Evolutionary conservation across 2,888 invertebrate species (phyloP).

Genomic region (Sesia apiformis): DNA sequence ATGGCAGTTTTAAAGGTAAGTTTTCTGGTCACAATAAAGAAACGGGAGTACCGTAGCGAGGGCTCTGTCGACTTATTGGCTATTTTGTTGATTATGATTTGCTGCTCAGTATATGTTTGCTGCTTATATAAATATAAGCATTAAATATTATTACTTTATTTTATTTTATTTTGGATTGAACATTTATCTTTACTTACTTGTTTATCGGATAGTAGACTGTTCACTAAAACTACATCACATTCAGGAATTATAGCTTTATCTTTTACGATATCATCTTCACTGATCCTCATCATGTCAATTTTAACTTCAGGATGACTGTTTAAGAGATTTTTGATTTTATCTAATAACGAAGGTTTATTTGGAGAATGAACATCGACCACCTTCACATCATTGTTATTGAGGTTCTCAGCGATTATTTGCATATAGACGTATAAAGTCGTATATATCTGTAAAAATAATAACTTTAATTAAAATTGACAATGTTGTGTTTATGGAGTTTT

Average conservation of each 20-base stretch:
- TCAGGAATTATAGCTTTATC: background rate
- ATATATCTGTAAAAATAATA: background rate
- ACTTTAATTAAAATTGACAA: background rate
- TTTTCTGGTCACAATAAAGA: too few relatives aligned
- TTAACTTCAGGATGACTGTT: conserved; percentile 5
- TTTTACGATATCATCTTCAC: background rate
- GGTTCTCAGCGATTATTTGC: conserved; percentile 25
- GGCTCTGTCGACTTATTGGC: too few relatives aligned
- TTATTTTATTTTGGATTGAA: too few relatives aligned
- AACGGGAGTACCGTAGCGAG: too few relatives aligned
- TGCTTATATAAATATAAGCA: background rate
- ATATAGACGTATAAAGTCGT: conserved; percentile 9
- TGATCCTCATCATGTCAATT: background rate
- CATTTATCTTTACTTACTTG: conserved; percentile 14
- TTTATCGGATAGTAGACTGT: conserved; percentile 11
- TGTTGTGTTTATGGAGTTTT: too few relatives aligned
- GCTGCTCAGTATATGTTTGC: background rate
- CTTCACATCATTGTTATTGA: conserved; percentile 13
- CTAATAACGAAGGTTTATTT: conserved; percentile 6
- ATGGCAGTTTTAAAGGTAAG: too few relatives aligned
- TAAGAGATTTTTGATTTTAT: conserved; percentile 9
- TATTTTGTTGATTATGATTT: too few relatives aligned
- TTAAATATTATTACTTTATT: background rate
- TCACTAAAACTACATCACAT: conserved; percentile 1
- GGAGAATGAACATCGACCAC: conserved; percentile 17